phyloP scores from a whole-genome alignment of 2,113 vertebrate species.

The Cercopithecus mona region DNA sequence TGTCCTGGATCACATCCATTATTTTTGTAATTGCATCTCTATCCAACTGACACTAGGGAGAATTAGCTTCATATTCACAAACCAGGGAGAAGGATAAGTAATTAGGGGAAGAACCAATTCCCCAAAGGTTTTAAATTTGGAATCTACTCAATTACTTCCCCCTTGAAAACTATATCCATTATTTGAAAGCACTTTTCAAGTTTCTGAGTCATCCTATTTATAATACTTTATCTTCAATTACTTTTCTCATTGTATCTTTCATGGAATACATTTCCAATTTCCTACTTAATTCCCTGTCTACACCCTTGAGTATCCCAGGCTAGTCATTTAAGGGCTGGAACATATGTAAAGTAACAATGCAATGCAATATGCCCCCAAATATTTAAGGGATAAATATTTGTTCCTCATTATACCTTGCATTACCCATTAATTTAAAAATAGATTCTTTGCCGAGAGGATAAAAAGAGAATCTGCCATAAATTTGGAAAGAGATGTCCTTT shows the following conservation, averaged over 20 bases:
- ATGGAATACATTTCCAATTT: slow-evolving; percentile 70
- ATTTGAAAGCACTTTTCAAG: slow-evolving; percentile 73
- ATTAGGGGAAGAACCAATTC: slow-evolving; percentile 70
- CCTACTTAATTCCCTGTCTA: slow-evolving; percentile 65
- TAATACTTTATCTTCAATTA: slow-evolving; percentile 76
- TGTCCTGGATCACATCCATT: slow-evolving; percentile 27
- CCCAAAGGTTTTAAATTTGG: slow-evolving; percentile 70
- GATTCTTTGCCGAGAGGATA: slow-evolving; percentile 1
- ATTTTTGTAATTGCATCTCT: slow-evolving; percentile 69
- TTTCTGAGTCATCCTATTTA: slow-evolving; percentile 74
- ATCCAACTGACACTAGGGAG: slow-evolving; percentile 53
- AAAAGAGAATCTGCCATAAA: slow-evolving; percentile 34
- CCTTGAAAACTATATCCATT: slow-evolving; percentile 74
- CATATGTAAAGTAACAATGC: slow-evolving; percentile 25
- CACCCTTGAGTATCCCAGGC: slow-evolving; percentile 19
- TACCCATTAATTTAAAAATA: slow-evolving; percentile 52
- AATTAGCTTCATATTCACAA: slow-evolving; percentile 54
- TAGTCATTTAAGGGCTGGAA: slow-evolving; percentile 14
- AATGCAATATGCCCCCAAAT: neutral
- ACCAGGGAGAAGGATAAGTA: slow-evolving; percentile 64
- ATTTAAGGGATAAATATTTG: slow-evolving; percentile 63
- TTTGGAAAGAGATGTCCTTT: slow-evolving; percentile 30
- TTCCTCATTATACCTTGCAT: slow-evolving; percentile 3
- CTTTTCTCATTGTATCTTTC: slow-evolving; percentile 68
- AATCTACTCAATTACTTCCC: slow-evolving; percentile 75